Conservation (phyloP, 2,797 vertebrate genomes). For the Tiaroga cobitis region DNA sequence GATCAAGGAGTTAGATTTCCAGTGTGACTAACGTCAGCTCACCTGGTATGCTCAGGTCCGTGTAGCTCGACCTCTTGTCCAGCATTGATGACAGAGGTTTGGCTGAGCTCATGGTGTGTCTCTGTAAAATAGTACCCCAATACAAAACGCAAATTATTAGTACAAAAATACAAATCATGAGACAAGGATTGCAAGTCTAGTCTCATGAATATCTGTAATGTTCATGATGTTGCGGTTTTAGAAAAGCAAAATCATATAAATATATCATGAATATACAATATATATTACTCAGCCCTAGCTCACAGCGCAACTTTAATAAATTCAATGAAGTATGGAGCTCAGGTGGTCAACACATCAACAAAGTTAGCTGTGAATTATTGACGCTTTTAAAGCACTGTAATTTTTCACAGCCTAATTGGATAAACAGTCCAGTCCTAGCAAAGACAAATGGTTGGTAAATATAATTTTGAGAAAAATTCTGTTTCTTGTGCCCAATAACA, state of each 20-base stretch:
- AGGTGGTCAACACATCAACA: not conserved
- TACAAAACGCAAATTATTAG: too few relatives aligned
- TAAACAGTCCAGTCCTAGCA: not conserved
- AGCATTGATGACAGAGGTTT: constrained; percentile 81
- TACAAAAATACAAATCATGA: not conserved
- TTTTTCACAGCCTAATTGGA: not conserved
- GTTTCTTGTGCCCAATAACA: not conserved
- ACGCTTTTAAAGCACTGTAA: not conserved
- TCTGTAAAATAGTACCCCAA: constrained; percentile 74
- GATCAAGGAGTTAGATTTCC: constrained; percentile 13
- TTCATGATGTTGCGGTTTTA: not conserved
- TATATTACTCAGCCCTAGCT: not conserved
- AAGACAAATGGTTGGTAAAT: not conserved
- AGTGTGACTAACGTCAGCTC: constrained; percentile 13
- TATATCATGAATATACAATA: not conserved
- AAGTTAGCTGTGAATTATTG: not conserved
- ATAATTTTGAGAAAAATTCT: not conserved
- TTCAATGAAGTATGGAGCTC: not conserved
- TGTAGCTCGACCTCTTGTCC: constrained; percentile 85
- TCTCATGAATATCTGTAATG: not conserved
- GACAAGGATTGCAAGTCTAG: not conserved
- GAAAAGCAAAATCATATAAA: not conserved
- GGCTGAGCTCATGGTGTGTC: constrained; percentile 81
- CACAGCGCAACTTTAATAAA: not conserved
- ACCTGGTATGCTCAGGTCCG: constrained; percentile 86